These are phyloP conservation scores for Drosophila nigritarsus DNA, from an alignment of 2,888 invertebrate genomes.

Conservation along the genomic window DNA sequence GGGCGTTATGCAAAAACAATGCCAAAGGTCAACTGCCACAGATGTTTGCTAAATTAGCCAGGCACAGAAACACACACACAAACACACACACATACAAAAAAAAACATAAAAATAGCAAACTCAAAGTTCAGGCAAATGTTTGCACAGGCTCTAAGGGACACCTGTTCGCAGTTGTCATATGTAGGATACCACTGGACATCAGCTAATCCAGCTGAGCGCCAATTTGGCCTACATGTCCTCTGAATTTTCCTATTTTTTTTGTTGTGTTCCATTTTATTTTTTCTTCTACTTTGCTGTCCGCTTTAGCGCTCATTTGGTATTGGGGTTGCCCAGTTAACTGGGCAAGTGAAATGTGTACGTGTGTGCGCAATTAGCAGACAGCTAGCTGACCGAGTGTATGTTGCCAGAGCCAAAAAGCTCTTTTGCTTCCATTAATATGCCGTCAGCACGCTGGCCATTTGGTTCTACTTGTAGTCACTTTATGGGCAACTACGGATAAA, in stretches of 20 bases:
- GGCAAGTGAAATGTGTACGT: constrained; percentile 19
- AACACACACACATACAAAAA: neutral
- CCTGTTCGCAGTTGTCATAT: constrained; percentile 68
- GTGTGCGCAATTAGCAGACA: constrained; percentile 62
- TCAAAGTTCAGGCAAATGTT: constrained; percentile 60
- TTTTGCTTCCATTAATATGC: constrained; percentile 60
- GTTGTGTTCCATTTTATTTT: neutral
- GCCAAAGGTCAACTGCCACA: constrained; percentile 65
- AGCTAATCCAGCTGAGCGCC: constrained; percentile 70
- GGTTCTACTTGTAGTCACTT: constrained; percentile 30
- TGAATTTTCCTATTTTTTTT: constrained; percentile 9
- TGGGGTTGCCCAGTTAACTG: constrained; percentile 28
- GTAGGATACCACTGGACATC: constrained; percentile 45
- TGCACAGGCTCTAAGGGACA: constrained; percentile 47
- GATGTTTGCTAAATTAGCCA: constrained; percentile 61
- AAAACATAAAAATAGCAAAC: constrained; percentile 28
- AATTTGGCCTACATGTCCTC: constrained; percentile 65
- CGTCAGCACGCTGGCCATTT: constrained; percentile 27
- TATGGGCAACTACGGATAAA: constrained; percentile 7
- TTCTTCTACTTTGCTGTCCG: constrained; percentile 17
- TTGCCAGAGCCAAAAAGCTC: constrained; percentile 28
- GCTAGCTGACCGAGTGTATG: constrained; percentile 14
- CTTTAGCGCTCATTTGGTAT: constrained; percentile 50
- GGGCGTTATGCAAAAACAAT: constrained; percentile 48
- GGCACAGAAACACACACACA: constrained; percentile 19